Evolutionary conservation across 1,140 invertebrate genomes (phyloP).

Genomic region (Drosophila kikkawai): DNA sequence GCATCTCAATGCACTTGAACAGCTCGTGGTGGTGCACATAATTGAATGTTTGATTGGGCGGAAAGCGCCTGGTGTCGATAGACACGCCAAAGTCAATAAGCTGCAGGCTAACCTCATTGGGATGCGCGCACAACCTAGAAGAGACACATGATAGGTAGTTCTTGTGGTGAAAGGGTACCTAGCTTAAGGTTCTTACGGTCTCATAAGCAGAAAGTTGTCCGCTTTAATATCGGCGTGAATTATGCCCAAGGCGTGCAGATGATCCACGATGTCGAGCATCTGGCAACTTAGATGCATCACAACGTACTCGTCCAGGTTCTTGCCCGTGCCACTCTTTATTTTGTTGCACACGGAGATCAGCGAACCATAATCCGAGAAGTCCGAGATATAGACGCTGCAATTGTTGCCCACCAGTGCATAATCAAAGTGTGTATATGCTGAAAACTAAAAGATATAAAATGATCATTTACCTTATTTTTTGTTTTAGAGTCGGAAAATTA

Average conservation of each 20-base stretch:
- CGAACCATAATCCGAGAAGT: slow-evolving; percentile 91
- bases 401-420: slow-evolving; percentile 90
- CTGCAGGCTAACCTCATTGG: slow-evolving; percentile 89
- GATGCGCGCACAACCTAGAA: slow-evolving; percentile 86
- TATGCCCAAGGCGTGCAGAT: slow-evolving; percentile 95
- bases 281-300: slow-evolving; percentile 94
- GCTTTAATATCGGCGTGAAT: slow-evolving; percentile 99
- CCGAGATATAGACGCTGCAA: slow-evolving; percentile 91
- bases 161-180: not conserved
- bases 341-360: slow-evolving; percentile 91
- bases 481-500: not conserved
- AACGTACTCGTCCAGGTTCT: slow-evolving; percentile 89
- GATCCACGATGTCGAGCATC: slow-evolving; percentile 94
- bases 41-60: slow-evolving; percentile 90
- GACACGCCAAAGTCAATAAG: slow-evolving; percentile 95
- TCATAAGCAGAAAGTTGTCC: slow-evolving; percentile 96
- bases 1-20: slow-evolving; percentile 95
- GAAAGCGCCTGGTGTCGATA: slow-evolving; percentile 95
- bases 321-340: slow-evolving; percentile 88
- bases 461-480: not conserved
- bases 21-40: slow-evolving; percentile 86
- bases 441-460: slow-evolving; percentile 86
- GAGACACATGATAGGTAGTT: not conserved
- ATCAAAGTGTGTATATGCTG: slow-evolving; percentile 89
- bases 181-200: slow-evolving; percentile 87